A percentile compares a stretch with the other conserved stretches of the same genome.
Evolutionary conservation across 2,888 invertebrate genomes (phyloP).

Genomic region (Coleophora deauratella): DNA sequence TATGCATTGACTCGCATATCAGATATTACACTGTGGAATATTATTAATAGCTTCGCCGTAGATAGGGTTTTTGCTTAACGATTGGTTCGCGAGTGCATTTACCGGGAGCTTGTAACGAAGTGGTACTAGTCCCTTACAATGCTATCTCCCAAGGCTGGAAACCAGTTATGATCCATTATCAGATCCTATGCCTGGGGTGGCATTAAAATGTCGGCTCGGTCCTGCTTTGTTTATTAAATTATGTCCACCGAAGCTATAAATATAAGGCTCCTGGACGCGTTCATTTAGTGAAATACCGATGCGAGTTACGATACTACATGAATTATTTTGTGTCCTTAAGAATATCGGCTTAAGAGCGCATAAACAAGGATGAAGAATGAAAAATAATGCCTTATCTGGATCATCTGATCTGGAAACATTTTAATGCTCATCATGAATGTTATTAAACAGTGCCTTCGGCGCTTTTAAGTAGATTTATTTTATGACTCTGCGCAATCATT

Average conservation of each 20-base stretch:
- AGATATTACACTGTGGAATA: slow-evolving; percentile 55
- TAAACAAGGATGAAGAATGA: slow-evolving; percentile 41
- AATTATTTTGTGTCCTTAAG: slow-evolving; percentile 58
- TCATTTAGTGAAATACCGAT: slow-evolving; percentile 72
- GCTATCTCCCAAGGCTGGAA: slow-evolving; percentile 60
- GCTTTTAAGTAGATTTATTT: too few species aligned
- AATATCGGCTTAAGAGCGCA: slow-evolving; percentile 47
- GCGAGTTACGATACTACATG: slow-evolving; percentile 58
- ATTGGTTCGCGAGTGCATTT: slow-evolving; percentile 43
- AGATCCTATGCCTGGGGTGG: slow-evolving; percentile 67
- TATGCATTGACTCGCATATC: slow-evolving; percentile 32
- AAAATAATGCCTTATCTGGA: slow-evolving; percentile 46
- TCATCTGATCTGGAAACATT: slow-evolving; percentile 11
- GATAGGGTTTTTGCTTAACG: slow-evolving; percentile 56
- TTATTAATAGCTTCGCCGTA: slow-evolving; percentile 58
- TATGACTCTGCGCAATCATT: too few species aligned
- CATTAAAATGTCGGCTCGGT: slow-evolving; percentile 58
- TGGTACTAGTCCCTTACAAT: slow-evolving; percentile 65
- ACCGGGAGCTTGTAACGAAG: slow-evolving; percentile 66
- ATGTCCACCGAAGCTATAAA: slow-evolving; percentile 67
- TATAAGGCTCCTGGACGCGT: slow-evolving; percentile 52
- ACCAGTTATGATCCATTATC: slow-evolving; percentile 71
- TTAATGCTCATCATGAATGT: too few species aligned
- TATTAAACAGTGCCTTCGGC: too few species aligned
- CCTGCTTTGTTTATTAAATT: slow-evolving; percentile 74